phyloP scores from a whole-genome alignment of 2,113 vertebrate species.

The Chlamydotis undulata region DNA sequence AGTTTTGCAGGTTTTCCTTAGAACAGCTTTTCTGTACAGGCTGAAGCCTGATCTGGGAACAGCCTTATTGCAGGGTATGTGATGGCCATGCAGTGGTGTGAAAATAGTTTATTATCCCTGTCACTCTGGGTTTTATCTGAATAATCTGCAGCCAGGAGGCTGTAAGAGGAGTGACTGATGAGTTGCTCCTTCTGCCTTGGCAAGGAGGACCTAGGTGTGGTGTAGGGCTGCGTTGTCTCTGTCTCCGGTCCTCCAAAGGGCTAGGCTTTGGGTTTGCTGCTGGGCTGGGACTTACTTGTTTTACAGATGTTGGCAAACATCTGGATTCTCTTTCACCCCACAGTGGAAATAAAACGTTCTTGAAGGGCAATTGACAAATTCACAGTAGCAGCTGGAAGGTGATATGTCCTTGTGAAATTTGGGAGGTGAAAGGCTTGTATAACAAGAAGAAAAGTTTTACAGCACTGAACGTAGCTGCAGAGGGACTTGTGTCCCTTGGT shows the following conservation, averaged over 20 bases:
- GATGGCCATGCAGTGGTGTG: not conserved
- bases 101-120: not conserved
- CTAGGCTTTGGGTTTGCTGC: not conserved
- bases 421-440: not conserved
- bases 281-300: not conserved
- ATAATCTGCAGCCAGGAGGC: not conserved
- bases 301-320: not conserved
- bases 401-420: not conserved
- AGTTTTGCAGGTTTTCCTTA: not conserved
- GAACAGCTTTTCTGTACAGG: not conserved
- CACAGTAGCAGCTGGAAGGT: not conserved
- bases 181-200: not conserved
- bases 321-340: not conserved
- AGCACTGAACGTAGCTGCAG: fast-evolving
- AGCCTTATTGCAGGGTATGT: not conserved
- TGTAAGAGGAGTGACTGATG: not conserved
- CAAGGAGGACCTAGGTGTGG: not conserved
- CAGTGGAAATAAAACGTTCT: not conserved
- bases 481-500: not conserved
- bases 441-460: not conserved
- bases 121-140: not conserved
- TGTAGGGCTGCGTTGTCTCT: not conserved
- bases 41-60: not conserved
- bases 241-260: fast-evolving
- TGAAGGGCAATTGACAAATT: not conserved